A percentile compares a stretch with the other conserved stretches of the same genome.
phyloP scores from a whole-genome alignment of 2,113 vertebrate genomes.

The Cinclus mexicanus region DNA sequence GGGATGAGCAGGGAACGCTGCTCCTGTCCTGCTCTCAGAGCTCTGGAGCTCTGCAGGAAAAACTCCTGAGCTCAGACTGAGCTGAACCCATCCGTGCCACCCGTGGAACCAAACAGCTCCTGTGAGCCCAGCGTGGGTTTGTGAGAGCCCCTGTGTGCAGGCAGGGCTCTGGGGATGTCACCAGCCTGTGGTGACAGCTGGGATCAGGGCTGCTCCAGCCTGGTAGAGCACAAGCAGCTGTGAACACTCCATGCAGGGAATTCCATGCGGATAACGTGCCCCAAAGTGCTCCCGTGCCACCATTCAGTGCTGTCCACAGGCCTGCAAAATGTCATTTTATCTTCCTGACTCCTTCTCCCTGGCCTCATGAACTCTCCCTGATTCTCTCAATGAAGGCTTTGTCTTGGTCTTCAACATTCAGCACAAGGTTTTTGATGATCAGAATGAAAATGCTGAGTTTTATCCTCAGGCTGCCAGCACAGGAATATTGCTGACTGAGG shows the following conservation, averaged over 20 bases:
- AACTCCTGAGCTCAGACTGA: neutral
- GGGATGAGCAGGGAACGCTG: neutral
- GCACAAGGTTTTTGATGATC: neutral
- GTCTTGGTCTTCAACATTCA: neutral
- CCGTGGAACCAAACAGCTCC: neutral
- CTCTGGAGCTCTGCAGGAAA: neutral
- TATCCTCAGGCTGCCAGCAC: neutral
- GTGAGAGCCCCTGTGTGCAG: neutral
- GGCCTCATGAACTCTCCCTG: slow-evolving; percentile 19
- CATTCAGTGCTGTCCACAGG: neutral
- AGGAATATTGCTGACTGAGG: neutral
- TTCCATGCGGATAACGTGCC: neutral
- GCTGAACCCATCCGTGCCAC: neutral
- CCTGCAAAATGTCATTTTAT: slow-evolving; percentile 51
- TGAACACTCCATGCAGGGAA: neutral
- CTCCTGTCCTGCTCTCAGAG: neutral
- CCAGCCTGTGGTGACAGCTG: neutral
- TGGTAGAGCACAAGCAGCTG: neutral
- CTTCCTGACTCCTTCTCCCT: neutral
- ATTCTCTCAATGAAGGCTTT: slow-evolving; percentile 56
- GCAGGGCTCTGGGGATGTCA: neutral
- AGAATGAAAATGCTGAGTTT: neutral
- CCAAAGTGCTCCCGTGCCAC: neutral
- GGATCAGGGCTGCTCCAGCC: neutral
- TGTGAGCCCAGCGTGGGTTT: neutral